Evolutionary conservation across 2,888 invertebrate genomes (phyloP).

Genomic region (Stramonita haemastoma): DNA sequence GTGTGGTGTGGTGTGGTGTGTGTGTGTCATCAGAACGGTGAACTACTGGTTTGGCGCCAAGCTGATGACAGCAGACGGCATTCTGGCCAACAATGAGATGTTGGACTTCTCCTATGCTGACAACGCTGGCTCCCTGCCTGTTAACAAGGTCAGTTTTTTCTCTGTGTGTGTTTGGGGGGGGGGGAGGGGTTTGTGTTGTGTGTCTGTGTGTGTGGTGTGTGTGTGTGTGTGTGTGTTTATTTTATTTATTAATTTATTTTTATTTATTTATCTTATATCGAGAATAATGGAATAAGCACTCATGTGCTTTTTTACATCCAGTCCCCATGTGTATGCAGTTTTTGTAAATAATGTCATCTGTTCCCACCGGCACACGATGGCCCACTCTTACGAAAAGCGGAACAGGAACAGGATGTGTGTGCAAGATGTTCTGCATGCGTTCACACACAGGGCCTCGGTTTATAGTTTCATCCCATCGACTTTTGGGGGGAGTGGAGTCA

Average conservation of each 20-base stretch:
- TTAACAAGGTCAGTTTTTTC: constrained; percentile 44
- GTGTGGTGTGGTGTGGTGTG: constrained; percentile 36
- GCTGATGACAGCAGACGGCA: constrained; percentile 65
- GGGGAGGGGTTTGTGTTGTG: constrained; percentile 1
- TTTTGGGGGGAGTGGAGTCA: no score
- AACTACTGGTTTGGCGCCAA: constrained; percentile 71
- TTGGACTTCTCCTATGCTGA: constrained; percentile 63
- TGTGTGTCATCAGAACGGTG: constrained; percentile 57
- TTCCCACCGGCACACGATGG: no score
- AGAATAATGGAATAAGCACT: no score
- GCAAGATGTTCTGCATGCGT: no score
- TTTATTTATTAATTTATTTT: neutral
- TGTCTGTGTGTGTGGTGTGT: neutral
- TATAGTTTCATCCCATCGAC: no score
- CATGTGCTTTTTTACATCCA: no score
- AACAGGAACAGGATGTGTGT: no score
- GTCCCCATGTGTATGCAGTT: no score
- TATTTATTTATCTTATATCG: no score
- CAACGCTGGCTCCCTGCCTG: constrained; percentile 28
- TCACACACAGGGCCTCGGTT: no score
- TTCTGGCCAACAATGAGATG: constrained; percentile 73
- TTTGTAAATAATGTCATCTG: no score
- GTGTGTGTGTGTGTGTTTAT: constrained; percentile 19
- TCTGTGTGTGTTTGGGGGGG: neutral
- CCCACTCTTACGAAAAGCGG: no score